phyloP scores from a whole-genome alignment of 2,888 invertebrate species.

The Lasius platythorax region DNA sequence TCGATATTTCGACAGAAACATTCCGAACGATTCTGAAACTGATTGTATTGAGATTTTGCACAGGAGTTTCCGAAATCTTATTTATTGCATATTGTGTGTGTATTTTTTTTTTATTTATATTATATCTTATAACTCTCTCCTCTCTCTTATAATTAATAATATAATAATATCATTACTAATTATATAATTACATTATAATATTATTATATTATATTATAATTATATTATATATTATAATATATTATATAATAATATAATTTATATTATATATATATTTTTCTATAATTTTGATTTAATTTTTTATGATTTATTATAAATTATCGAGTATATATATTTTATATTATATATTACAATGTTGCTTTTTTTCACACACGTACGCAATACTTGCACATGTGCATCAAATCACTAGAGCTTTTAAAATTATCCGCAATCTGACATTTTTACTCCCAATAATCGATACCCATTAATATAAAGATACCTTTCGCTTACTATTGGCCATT shows the following conservation, averaged over 20 bases:
- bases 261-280: neutral
- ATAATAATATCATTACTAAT: neutral
- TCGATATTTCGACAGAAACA: neutral
- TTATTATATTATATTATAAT: too few species aligned
- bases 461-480: conserved; percentile 9
- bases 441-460: neutral
- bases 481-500: neutral
- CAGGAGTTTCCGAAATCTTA: neutral
- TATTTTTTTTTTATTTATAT: neutral
- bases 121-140: neutral
- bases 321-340: neutral
- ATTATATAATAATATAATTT: neutral
- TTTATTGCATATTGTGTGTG: neutral
- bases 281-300: neutral
- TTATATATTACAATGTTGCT: neutral
- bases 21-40: neutral
- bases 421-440: neutral
- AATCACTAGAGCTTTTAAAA: neutral
- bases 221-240: neutral
- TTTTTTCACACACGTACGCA: neutral
- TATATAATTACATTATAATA: neutral
- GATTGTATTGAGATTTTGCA: neutral
- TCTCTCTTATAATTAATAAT: neutral
- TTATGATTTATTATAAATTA: neutral
- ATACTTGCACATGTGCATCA: neutral